Base-by-base conservation (phyloP, 2,888 invertebrate species). In the Caenorhabditis panamensis region DNA sequence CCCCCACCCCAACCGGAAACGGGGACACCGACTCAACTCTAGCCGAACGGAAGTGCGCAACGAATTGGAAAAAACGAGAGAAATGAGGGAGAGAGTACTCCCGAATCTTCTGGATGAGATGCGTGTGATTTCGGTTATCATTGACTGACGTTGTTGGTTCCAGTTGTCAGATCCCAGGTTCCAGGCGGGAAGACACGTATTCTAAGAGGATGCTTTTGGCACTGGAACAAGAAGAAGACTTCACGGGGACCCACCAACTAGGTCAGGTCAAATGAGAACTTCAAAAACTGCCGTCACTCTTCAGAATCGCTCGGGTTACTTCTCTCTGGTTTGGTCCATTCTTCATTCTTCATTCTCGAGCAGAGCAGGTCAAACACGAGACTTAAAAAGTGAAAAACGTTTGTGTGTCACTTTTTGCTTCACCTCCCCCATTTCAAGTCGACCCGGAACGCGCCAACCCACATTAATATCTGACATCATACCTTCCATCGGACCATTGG, bases 1-100 rank as follows among this genome's bases (percentile, higher is more conserved):
- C 71, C 71, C 71, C 62, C 62, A 71, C 71, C 61, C n/a, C 44
- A 41, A 62, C 69, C 69, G 69, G 69, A 69, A 69, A 69, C 69
- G 37, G 41, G 9, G 41, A 41, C 8, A 61, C 59, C 68, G 11
- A 47, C 58, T 58, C 58, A 20, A 67, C 56, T 31, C 49, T 58
- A 58, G 47, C 37, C 53, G 71, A 71, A 61, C 71, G 71, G 71
- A 71, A 71, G 54, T 71, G 54, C 71, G 71, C 69, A 51, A 59
- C 56, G 56, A 67, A 56, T 44, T 49, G 59, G 44, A 36, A 31
- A 20, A 31, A n/a, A 59, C 47, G 37, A 59, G 41, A 44, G 44
- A 44, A 49, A n/a, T 5, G 54, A 41, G 51, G 53, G 37, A 67
- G 44, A 53, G 36, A 59, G 68, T 24, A 59, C 20, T 8, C 22